Evolutionary conservation across 2,888 invertebrate species (phyloP), one percentile per base, ranked within the genome.

Genomic region (Andricus quercusramuli): DNA sequence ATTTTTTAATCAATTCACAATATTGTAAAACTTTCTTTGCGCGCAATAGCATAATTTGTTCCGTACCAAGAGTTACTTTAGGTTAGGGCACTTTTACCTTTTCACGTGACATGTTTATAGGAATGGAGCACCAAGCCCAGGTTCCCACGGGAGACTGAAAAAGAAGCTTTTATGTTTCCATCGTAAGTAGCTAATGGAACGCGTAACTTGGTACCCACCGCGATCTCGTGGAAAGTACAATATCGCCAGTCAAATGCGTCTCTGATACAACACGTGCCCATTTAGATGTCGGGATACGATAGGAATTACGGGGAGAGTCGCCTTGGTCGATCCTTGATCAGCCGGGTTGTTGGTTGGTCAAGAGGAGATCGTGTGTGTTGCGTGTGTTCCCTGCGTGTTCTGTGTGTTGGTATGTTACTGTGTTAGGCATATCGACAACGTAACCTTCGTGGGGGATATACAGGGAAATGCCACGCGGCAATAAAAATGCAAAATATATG

Each of bases 401-500:
- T 65, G 32, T 62, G 3, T 44, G 56, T 62, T 15, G 9, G 56
- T 51, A 3, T 37, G 8, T 37, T 8, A 37, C 37, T 37, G 37
- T 37, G 44, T 51, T 51, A 56, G 20, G 51, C 32, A 74, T 74
- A 74, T 74, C 74, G 32, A 51, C 32, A 51, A 56, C 51, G 68
- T 15, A 74, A n/a, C 51, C 74, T 74, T 74, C 74, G 51, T 68
- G 17, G 51, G 29, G 32, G 74, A 56, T 51, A 56, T 67, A 67
- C 66, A 83, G 85, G 85, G 86, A 85, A 83, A 83, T 83, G 86
- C 83, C 85, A 79, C 82, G 83, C 84, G 86, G 88, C 87, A 88
- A 90, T 89, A 90, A 90, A 90, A 90, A 90, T 90, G 90, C 88
- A 90, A 90, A 90, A 90, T 89, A 88, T 88, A 89, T 86, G 86